A percentile compares a stretch with the other conserved stretches of the same genome.
phyloP scores from a whole-genome alignment of 2,113 vertebrate genomes.

The Glareola pratincola region DNA sequence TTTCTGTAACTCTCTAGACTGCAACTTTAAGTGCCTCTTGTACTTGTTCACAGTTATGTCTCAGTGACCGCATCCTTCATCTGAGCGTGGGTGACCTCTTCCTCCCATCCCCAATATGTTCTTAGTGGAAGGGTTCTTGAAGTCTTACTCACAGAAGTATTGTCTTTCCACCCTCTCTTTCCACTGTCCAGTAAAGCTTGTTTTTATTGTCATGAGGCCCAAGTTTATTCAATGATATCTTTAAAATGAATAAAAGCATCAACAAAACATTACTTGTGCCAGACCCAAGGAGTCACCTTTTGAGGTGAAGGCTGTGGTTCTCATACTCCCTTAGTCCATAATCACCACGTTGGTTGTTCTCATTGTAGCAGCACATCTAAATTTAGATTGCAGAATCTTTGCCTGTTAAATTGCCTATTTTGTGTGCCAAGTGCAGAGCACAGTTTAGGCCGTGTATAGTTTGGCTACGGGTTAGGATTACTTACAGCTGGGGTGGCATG shows the following conservation, averaged over 20 bases:
- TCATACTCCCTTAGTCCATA: neutral
- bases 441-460: neutral
- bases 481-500: neutral
- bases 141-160: neutral
- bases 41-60: neutral
- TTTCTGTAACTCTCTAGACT: neutral
- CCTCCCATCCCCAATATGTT: neutral
- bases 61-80: neutral
- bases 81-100: neutral
- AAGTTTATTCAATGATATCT: neutral
- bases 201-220: neutral
- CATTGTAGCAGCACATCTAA: neutral
- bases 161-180: neutral
- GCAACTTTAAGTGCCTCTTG: neutral
- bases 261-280: neutral
- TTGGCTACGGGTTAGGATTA: neutral
- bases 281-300: neutral
- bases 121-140: neutral
- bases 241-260: neutral
- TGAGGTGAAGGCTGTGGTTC: neutral
- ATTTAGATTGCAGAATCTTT: constrained; percentile 6
- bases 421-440: neutral
- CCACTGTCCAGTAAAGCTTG: neutral
- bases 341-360: neutral
- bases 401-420: neutral